Conservation (phyloP, 2,113 vertebrate genomes). For the Entomyzon cyanotis region DNA sequence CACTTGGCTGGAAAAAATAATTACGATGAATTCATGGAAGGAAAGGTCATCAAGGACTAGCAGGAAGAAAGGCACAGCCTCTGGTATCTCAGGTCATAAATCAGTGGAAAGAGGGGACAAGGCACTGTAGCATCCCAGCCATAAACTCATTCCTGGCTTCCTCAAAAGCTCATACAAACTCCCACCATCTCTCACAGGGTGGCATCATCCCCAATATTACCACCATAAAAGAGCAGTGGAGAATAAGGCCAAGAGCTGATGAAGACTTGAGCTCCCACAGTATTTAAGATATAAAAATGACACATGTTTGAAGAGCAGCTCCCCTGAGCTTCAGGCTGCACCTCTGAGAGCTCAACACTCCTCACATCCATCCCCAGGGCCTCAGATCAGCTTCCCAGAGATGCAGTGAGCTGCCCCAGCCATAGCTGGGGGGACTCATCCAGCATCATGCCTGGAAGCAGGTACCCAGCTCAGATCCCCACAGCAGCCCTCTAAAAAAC, state of each 20-base stretch:
- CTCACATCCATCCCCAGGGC: not conserved
- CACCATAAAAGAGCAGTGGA: not conserved
- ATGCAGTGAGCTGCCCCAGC: not conserved
- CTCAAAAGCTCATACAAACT: not conserved
- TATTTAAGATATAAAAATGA: not conserved
- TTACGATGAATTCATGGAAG: not conserved
- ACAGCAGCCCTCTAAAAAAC: not conserved
- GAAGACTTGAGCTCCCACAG: not conserved
- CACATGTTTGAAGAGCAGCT: not conserved
- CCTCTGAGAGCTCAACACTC: not conserved
- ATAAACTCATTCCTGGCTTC: not conserved
- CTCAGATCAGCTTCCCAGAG: not conserved
- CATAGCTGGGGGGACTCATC: rapidly evolving
- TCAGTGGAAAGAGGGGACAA: not conserved
- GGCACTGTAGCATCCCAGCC: not conserved
- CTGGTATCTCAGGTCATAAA: not conserved
- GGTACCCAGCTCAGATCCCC: not conserved
- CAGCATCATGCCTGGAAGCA: not conserved
- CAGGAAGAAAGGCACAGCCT: not conserved
- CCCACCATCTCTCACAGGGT: not conserved
- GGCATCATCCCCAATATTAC: not conserved
- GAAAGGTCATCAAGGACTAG: not conserved
- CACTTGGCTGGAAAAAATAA: conserved; percentile 1
- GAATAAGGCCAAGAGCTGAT: not conserved
- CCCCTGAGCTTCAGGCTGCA: not conserved